These are phyloP conservation scores for Palloptera scutellata DNA, from an alignment of 2,888 invertebrate genomes.

Conservation along the genomic window DNA sequence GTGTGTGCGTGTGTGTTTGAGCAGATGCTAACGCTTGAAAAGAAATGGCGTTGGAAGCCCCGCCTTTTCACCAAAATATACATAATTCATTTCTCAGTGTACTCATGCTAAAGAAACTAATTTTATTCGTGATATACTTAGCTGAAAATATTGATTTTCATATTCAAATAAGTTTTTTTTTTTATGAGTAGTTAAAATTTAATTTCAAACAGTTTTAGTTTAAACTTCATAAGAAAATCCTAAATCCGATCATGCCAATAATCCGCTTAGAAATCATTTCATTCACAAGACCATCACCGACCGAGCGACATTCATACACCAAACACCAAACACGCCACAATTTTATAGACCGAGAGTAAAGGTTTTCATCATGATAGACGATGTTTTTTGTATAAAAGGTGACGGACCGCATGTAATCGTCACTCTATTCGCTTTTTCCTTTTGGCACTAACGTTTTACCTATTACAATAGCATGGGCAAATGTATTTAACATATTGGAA, in stretches of 20 bases:
- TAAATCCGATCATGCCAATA: constrained; percentile 49
- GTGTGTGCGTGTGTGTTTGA: constrained; percentile 13
- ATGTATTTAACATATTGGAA: background rate
- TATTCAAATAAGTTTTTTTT: no score
- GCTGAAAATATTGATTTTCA: no score
- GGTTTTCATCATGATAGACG: no score
- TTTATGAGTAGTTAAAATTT: no score
- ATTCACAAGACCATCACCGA: background rate
- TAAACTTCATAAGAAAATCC: constrained; percentile 15
- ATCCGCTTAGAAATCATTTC: constrained; percentile 51
- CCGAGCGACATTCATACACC: no score
- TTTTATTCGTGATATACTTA: no score
- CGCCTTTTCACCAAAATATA: constrained; percentile 45
- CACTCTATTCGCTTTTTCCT: background rate
- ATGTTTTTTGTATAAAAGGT: background rate
- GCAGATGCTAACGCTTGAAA: constrained; percentile 30
- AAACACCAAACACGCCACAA: no score
- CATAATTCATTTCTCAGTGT: no score
- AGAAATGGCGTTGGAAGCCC: constrained; percentile 54
- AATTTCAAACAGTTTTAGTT: no score
- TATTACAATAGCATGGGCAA: background rate
- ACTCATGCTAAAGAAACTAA: no score
- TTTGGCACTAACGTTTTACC: background rate
- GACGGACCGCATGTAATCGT: background rate
- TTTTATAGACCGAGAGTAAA: no score